Evolutionary conservation across 2,888 invertebrate species (phyloP).

Genomic region (Drosophila lutescens): DNA sequence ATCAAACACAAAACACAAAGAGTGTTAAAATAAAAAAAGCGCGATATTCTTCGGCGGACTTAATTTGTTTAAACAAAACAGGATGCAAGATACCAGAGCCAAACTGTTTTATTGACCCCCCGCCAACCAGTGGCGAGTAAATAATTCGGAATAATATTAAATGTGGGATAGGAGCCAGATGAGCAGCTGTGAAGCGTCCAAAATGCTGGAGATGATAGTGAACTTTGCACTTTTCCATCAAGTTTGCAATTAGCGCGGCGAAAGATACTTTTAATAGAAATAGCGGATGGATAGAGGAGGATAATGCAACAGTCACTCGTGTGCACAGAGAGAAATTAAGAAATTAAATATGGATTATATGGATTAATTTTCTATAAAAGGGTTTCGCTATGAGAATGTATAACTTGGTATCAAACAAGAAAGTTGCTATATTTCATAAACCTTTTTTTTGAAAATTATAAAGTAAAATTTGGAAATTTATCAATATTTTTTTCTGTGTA

Average conservation of each 20-base stretch:
- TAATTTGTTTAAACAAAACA: conserved; percentile 34
- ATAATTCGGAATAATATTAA: conserved; percentile 31
- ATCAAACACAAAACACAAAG: conserved; percentile 52
- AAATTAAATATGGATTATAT: too few relatives aligned
- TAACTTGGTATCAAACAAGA: too few relatives aligned
- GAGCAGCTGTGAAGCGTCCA: conserved; percentile 44
- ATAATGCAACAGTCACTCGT: conserved; percentile 7
- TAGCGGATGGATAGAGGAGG: conserved; percentile 11
- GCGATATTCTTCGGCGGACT: conserved; percentile 28
- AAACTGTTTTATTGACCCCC: conserved; percentile 42
- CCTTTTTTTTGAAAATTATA: too few relatives aligned
- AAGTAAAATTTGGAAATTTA: background rate
- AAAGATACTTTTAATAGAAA: conserved; percentile 20
- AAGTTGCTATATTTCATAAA: too few relatives aligned
- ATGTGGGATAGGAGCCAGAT: conserved; percentile 18
- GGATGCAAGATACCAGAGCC: conserved; percentile 7
- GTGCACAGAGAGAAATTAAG: conserved; percentile 11
- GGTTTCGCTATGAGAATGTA: background rate
- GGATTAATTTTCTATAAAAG: background rate
- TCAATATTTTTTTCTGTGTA: background rate
- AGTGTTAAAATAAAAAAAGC: conserved; percentile 35
- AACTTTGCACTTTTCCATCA: conserved; percentile 57
- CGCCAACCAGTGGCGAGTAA: conserved; percentile 16
- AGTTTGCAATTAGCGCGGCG: conserved; percentile 31
- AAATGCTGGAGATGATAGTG: conserved; percentile 14